Percentiles rank a stretch among this genome's conserved stretches.
These are phyloP conservation scores for Abscondita cerata DNA, from an alignment of 2,888 invertebrate species.

Conservation along the genomic window DNA sequence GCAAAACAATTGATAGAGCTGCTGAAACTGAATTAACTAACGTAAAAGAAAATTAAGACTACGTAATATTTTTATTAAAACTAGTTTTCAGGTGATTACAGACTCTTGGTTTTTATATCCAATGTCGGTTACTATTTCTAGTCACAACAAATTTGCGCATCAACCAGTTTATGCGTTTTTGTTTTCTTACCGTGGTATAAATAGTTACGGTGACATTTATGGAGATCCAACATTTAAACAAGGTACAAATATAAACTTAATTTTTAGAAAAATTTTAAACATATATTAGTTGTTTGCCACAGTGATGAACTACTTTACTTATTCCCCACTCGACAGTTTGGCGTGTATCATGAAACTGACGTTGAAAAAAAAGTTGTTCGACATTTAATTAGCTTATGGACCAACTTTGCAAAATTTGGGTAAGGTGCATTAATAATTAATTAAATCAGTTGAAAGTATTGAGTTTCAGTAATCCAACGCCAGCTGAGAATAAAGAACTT, in stretches of 20 bases:
- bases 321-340: not conserved
- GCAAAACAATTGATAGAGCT: not conserved
- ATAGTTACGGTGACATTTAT: not conserved
- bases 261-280: too few relatives aligned
- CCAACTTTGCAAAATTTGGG: constrained; percentile 16
- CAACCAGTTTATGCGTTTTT: not conserved
- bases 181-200: not conserved
- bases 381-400: not conserved
- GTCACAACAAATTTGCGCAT: not conserved
- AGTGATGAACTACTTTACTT: not conserved
- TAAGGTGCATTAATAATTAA: constrained; percentile 2
- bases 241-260: not conserved
- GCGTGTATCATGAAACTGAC: not conserved
- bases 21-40: not conserved
- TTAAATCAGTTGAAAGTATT: not conserved
- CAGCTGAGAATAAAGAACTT: not conserved
- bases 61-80: not conserved
- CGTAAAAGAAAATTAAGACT: not conserved
- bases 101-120: not conserved
- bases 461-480: constrained; percentile 15
- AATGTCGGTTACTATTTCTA: not conserved
- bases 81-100: not conserved
- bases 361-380: not conserved
- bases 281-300: not conserved
- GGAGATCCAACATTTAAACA: not conserved